phyloP scores from a whole-genome alignment of 2,888 invertebrate species.

The Blastobasis adustella region DNA sequence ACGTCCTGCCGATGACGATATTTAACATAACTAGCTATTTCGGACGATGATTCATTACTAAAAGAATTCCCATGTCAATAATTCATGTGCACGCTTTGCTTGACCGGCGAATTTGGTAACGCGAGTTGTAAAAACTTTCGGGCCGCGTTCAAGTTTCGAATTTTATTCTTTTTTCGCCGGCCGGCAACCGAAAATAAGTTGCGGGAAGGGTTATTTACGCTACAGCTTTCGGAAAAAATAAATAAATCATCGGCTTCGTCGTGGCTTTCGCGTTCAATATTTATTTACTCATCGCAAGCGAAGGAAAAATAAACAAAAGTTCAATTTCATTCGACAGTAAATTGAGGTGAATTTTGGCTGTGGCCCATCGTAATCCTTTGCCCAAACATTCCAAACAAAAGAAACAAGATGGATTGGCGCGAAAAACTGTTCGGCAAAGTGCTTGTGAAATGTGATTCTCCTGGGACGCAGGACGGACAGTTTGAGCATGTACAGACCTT shows the following conservation, averaged over 20 bases:
- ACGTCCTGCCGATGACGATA: background rate
- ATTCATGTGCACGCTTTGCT: too few species aligned
- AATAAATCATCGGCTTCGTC: too few species aligned
- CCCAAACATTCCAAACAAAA: slow-evolving; percentile 1
- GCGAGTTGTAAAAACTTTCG: too few species aligned
- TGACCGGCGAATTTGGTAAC: too few species aligned
- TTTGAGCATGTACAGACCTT: slow-evolving; percentile 60
- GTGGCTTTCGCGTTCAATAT: slow-evolving; percentile 1
- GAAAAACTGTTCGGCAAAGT: slow-evolving; percentile 76
- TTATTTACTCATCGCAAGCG: slow-evolving; percentile 1
- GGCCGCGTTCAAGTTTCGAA: too few species aligned
- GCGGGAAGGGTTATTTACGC: too few species aligned
- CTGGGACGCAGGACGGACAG: slow-evolving; percentile 55
- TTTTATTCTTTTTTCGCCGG: too few species aligned
- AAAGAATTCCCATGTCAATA: background rate
- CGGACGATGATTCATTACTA: slow-evolving; percentile 1
- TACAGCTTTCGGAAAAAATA: too few species aligned
- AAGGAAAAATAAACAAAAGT: slow-evolving; percentile 9
- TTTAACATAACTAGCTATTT: slow-evolving; percentile 1
- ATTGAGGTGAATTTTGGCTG: background rate
- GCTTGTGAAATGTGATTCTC: slow-evolving; percentile 67
- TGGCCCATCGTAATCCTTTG: background rate
- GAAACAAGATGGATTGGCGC: slow-evolving; percentile 70
- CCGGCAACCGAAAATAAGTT: too few species aligned
- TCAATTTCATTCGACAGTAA: slow-evolving; percentile 6